These are phyloP conservation scores for Uloborus diversus DNA, from an alignment of 1,140 invertebrate species.

Conservation along the genomic window DNA sequence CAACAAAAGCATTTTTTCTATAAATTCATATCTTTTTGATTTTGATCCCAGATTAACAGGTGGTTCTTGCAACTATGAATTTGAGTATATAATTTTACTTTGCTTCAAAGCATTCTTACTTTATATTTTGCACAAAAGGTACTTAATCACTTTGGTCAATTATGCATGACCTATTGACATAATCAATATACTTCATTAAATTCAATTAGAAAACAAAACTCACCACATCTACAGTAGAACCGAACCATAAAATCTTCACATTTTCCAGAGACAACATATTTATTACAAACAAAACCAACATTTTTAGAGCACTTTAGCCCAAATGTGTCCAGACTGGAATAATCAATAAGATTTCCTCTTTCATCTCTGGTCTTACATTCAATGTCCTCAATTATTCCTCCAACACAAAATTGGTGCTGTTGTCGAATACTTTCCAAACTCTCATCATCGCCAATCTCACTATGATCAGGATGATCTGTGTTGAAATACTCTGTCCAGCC, in stretches of 20 bases:
- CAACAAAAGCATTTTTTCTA: too few relatives aligned
- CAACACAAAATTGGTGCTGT: slow-evolving; percentile 12
- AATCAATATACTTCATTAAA: too few relatives aligned
- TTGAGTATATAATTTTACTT: too few relatives aligned
- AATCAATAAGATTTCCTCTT: slow-evolving; percentile 6
- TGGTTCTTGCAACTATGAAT: too few relatives aligned
- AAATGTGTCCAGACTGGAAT: slow-evolving; percentile 19
- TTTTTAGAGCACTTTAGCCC: slow-evolving; percentile 44
- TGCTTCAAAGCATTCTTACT: too few relatives aligned
- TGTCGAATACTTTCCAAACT: slow-evolving; percentile 54
- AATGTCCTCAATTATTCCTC: not conserved
- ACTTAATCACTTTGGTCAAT: too few relatives aligned
- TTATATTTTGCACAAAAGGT: too few relatives aligned
- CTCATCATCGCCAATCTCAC: slow-evolving; percentile 62
- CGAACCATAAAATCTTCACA: slow-evolving; percentile 60
- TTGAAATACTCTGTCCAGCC: slow-evolving; percentile 67
- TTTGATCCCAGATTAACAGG: too few relatives aligned
- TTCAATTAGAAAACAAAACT: too few relatives aligned
- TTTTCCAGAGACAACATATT: not conserved
- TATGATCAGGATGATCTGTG: slow-evolving; percentile 59
- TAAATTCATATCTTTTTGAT: too few relatives aligned
- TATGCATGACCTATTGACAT: too few relatives aligned
- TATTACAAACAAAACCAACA: slow-evolving; percentile 22
- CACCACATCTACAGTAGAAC: slow-evolving; percentile 56
- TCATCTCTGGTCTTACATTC: slow-evolving; percentile 11